Base-by-base conservation (phyloP, 2,888 invertebrate genomes). In the Lacanobia wlatinum region DNA sequence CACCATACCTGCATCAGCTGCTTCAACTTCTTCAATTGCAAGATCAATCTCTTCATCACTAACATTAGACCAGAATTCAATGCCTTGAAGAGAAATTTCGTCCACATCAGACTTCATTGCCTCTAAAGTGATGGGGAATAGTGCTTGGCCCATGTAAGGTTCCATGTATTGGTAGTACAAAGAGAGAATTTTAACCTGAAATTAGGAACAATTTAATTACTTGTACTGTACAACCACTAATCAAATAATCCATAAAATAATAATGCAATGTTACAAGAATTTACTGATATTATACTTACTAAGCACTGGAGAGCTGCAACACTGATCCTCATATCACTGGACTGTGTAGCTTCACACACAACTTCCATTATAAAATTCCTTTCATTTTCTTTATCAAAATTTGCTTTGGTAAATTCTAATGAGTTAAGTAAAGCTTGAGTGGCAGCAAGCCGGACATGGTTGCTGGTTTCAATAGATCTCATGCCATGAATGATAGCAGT, bases 11-110 rank as follows among this genome's bases (percentile, higher is more conserved):
- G 98, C 97, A 93, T 99, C 99, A 53, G 97, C 97, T 16, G 99
- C 99, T 95, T 99, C 99, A 59, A 98, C 98, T 89, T 98, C 98
- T 94, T 99, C 99, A 92, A 99, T 98, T 2, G 98, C 97, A 83
- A 99, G 96, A 94, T 99, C 99, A 50, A 99, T 99, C 95, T 99
- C 99, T 96, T 99, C 99, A 95, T 99, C 99, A 90, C 99, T 99
- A 0, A 99, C 99, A 89, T 99, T 99, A 7, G 99, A 99, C 99
- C 99, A 99, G 96, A 99, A 99, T 94, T 99, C 99, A 92, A 99
- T 99, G 84, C 99, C 99, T 96, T 99, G 99, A 71, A 99, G 97
- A 23, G 99, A 98, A 68, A 99, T 98, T 87, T 99, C 99, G 95
- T 99, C 99, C 83, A 98, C 97, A 81, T 99, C 99, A 23, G 98